These are phyloP conservation scores for Aplysina aerophoba DNA, from an alignment of 37 sponge, comb jelly and placozoan species.

Conservation along the genomic window DNA sequence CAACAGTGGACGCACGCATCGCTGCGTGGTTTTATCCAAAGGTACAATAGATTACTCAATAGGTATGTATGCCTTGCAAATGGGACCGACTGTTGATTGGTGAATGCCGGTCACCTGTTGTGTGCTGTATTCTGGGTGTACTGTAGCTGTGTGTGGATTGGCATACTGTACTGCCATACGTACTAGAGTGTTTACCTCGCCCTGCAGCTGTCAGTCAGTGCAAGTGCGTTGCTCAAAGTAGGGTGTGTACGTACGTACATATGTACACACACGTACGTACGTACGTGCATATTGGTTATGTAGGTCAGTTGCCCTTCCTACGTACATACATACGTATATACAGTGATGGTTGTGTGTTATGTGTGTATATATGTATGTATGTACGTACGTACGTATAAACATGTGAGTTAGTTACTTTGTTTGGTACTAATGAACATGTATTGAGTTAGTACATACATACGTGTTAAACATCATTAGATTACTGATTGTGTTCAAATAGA, in stretches of 20 bases:
- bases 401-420: not conserved
- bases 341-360: not conserved
- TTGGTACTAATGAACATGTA: too few relatives aligned
- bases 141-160: not conserved
- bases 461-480: too few relatives aligned
- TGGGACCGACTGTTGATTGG: not conserved
- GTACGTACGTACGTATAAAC: slow-evolving; percentile 10
- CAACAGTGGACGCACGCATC: too few relatives aligned
- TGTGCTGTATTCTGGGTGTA: not conserved
- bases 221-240: too few relatives aligned
- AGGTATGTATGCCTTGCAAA: too few relatives aligned
- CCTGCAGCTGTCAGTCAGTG: too few relatives aligned
- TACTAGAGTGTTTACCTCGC: not conserved
- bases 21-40: too few relatives aligned
- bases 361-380: too few relatives aligned
- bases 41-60: too few relatives aligned
- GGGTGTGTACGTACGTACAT: not conserved
- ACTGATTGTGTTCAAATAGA: too few relatives aligned
- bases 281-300: not conserved
- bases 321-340: slow-evolving; percentile 12
- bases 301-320: not conserved
- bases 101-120: not conserved
- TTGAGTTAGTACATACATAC: too few relatives aligned
- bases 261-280: not conserved
- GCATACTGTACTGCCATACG: not conserved